Conservation (phyloP, 2,888 invertebrate species). For the Brassicogethes aeneus region DNA sequence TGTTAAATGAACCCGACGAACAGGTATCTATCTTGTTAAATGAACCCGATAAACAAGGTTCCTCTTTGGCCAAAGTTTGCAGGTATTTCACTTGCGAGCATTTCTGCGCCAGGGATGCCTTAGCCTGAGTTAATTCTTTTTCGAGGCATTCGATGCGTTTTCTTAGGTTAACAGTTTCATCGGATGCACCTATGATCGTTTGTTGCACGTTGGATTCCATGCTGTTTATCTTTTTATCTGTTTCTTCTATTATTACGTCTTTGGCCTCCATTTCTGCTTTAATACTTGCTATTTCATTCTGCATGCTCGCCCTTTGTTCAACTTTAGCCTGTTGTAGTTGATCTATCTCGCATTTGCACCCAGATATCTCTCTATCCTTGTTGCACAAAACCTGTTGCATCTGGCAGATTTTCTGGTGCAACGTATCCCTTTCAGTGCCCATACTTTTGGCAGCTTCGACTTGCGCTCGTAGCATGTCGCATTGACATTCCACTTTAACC, state of each 20-base stretch:
- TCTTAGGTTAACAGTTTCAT: conserved; percentile 27
- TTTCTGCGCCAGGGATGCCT: conserved; percentile 9
- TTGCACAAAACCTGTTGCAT: conserved; percentile 48
- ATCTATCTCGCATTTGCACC: not conserved
- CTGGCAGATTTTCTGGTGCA: conserved; percentile 46
- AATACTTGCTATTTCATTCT: too few species aligned
- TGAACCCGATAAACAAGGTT: conserved; percentile 4
- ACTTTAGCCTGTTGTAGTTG: not conserved
- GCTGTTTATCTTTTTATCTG: not conserved
- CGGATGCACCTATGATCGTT: conserved; percentile 28
- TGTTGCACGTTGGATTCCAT: conserved; percentile 22
- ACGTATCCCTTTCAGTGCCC: conserved; percentile 43
- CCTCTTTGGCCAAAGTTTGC: conserved; percentile 15
- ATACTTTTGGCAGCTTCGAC: conserved; percentile 26
- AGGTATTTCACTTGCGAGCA: conserved; percentile 16
- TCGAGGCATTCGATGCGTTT: conserved; percentile 21
- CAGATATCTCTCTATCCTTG: conserved; percentile 47
- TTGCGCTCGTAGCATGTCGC: conserved; percentile 25
- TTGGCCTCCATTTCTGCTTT: conserved; percentile 33
- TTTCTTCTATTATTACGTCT: conserved; percentile 24
- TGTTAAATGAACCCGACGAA: too few species aligned
- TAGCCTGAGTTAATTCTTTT: conserved; percentile 4
- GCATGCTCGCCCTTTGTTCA: conserved; percentile 8
- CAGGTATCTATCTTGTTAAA: not conserved
- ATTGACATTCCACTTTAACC: conserved; percentile 25